Evolutionary conservation across 1,140 invertebrate genomes (phyloP).

Genomic region (Zaprionus kolodkinae): DNA sequence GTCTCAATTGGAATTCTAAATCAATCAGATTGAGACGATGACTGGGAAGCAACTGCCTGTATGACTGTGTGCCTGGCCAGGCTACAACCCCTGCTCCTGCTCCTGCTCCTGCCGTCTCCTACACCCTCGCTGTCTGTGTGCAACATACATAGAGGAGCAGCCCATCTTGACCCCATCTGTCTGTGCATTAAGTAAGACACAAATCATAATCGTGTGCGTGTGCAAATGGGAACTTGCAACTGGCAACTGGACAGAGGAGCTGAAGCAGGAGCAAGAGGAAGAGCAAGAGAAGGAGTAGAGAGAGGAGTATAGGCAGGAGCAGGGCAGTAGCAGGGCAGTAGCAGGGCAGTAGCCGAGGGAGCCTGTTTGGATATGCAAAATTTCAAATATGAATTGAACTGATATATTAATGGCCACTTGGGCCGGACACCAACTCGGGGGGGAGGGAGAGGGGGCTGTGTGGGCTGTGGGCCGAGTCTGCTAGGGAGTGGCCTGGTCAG

Average conservation of each 20-base stretch:
- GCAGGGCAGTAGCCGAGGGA: conserved; percentile 36
- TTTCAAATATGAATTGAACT: conserved; percentile 83
- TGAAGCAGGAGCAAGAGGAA: background rate
- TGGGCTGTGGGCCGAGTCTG: background rate
- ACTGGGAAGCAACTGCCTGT: conserved; percentile 39
- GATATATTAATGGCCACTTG: conserved; percentile 83
- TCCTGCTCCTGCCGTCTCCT: background rate
- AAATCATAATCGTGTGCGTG: conserved; percentile 81
- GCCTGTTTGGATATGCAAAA: conserved; percentile 77
- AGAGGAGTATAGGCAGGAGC: too few relatives aligned
- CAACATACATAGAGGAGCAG: conserved; percentile 4
- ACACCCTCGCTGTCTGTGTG: conserved; percentile 11
- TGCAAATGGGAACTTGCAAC: conserved; percentile 38
- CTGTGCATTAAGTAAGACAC: conserved; percentile 83
- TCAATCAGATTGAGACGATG: conserved; percentile 83
- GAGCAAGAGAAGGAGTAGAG: background rate
- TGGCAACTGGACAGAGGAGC: conserved; percentile 23
- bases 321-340: background rate
- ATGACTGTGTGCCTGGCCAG: background rate
- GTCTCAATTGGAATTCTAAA: conserved; percentile 84
- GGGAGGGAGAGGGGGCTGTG: too few relatives aligned
- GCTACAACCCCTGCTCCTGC: background rate
- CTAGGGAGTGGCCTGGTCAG: conserved; percentile 56
- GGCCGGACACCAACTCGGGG: conserved; percentile 32
- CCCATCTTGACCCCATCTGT: conserved; percentile 48